phyloP scores from a whole-genome alignment of 2,888 invertebrate species.

The Epistrophella euchroma region DNA sequence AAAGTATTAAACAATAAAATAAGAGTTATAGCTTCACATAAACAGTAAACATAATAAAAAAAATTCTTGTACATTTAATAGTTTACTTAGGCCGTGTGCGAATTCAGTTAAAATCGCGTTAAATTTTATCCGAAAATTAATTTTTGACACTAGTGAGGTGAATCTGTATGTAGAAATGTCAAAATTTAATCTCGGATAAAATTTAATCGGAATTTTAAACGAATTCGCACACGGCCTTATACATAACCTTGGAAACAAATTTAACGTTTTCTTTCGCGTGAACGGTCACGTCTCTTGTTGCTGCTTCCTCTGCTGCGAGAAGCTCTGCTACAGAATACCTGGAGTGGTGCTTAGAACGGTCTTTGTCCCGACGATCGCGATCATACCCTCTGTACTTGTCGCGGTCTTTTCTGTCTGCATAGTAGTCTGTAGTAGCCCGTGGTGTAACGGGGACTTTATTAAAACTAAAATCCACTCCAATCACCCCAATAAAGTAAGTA shows the following conservation, averaged over 20 bases:
- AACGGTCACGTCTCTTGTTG: constrained; percentile 81
- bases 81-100: too few relatives aligned
- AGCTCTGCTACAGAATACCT: constrained; percentile 79
- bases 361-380: constrained; percentile 73
- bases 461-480: too few relatives aligned
- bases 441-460: too few relatives aligned
- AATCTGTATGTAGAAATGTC: too few relatives aligned
- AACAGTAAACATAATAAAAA: constrained; percentile 34
- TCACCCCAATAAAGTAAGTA: too few relatives aligned
- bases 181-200: too few relatives aligned
- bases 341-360: constrained; percentile 81
- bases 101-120: too few relatives aligned
- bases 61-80: constrained; percentile 27
- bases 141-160: too few relatives aligned
- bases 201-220: too few relatives aligned
- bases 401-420: constrained; percentile 79
- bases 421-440: too few relatives aligned
- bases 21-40: constrained; percentile 40
- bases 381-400: constrained; percentile 80
- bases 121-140: too few relatives aligned
- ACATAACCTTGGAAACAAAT: not conserved
- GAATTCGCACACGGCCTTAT: too few relatives aligned
- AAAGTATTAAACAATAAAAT: constrained; percentile 49
- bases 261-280: constrained; percentile 82
- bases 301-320: constrained; percentile 78